Percentiles rank a stretch among this genome's conserved stretches.
Evolutionary conservation across 2,888 invertebrate genomes (phyloP).

Genomic region (Pharmacophagus antenor): DNA sequence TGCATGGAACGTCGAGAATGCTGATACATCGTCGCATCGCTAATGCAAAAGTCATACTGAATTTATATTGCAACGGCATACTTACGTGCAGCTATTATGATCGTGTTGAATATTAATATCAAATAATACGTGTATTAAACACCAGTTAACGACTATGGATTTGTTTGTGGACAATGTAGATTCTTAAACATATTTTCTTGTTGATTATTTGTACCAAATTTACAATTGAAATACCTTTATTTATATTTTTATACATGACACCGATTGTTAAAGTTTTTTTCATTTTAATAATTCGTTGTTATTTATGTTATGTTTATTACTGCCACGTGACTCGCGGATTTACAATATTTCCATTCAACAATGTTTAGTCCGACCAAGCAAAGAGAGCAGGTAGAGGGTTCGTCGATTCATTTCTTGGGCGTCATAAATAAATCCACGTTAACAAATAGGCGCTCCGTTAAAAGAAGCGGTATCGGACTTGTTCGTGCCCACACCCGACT

Average conservation of each 20-base stretch:
- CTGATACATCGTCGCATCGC: conserved; percentile 19
- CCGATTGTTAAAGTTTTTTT: neutral
- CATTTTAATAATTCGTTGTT: no score
- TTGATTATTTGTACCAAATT: neutral
- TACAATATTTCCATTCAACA: conserved; percentile 3
- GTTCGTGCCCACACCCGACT: conserved; percentile 11
- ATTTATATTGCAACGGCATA: conserved; percentile 28
- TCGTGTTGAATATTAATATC: conserved; percentile 26
- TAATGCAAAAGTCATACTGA: conserved; percentile 29
- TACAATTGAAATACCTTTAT: neutral
- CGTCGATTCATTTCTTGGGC: conserved; percentile 18
- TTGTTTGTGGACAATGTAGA: neutral
- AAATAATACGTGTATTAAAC: conserved; percentile 3
- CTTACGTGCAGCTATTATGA: conserved; percentile 28
- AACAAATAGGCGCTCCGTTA: conserved; percentile 19
- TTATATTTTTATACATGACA: neutral
- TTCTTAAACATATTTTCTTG: neutral
- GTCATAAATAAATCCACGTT: conserved; percentile 18
- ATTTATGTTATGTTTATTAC: no score
- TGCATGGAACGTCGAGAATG: conserved; percentile 15
- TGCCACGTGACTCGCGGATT: neutral
- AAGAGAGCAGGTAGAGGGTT: conserved; percentile 23
- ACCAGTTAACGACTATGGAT: neutral
- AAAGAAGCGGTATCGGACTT: conserved; percentile 15
- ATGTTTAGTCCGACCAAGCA: neutral